phyloP scores from a whole-genome alignment of 2,888 invertebrate genomes.

The Euzetes globulus region DNA sequence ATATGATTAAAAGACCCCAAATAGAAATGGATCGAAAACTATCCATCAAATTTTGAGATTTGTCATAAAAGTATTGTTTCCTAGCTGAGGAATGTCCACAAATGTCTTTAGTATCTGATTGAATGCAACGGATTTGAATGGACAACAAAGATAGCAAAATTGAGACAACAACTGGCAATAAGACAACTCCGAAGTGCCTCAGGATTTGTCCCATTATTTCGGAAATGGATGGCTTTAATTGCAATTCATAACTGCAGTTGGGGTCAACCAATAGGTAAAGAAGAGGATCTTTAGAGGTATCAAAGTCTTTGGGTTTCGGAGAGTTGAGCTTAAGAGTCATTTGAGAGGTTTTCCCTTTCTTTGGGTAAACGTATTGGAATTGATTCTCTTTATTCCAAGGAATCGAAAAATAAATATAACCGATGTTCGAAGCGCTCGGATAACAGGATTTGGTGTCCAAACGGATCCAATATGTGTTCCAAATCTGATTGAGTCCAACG shows the following conservation, averaged over 20 bases:
- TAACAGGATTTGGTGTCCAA: conserved; percentile 35
- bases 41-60: not conserved
- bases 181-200: conserved; percentile 29
- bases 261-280: conserved; percentile 40
- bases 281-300: conserved; percentile 25
- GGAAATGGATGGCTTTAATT: conserved; percentile 32
- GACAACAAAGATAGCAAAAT: conserved; percentile 31
- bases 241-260: conserved; percentile 38
- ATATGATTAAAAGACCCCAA: not conserved
- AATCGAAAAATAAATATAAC: conserved; percentile 29
- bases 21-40: not conserved
- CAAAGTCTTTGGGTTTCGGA: conserved; percentile 25
- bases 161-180: conserved; percentile 33
- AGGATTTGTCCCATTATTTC: conserved; percentile 33
- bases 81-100: too few relatives aligned
- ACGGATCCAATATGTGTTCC: conserved; percentile 34
- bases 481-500: conserved; percentile 32
- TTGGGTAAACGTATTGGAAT: conserved; percentile 3
- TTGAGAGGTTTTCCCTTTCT: not conserved
- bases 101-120: too few relatives aligned
- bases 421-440: conserved; percentile 14
- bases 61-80: not conserved
- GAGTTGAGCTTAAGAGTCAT: conserved; percentile 32
- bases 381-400: conserved; percentile 31
- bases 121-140: conserved; percentile 21